These are phyloP conservation scores for Hypotaenidia philippensis DNA, from an alignment of 2,797 vertebrate species.

Conservation along the genomic window DNA sequence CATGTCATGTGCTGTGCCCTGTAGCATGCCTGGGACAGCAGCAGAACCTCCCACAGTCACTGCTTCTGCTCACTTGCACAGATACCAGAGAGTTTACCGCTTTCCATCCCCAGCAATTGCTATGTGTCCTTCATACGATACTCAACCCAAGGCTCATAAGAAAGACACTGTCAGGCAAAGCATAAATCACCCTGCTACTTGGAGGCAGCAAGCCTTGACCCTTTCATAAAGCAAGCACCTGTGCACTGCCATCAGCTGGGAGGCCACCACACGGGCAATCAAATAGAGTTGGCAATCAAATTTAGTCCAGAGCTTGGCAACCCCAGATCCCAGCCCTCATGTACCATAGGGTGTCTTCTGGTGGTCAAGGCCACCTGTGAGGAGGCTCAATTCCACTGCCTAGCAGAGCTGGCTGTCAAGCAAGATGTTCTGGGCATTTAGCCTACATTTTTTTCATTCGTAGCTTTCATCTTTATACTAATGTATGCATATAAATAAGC, in stretches of 20 bases:
- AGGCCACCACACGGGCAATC: not conserved
- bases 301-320: not conserved
- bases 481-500: constrained; percentile 33
- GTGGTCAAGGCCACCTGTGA: not conserved
- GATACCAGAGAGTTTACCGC: not conserved
- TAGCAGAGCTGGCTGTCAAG: not conserved
- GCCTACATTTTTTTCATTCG: not conserved
- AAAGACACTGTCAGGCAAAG: not conserved
- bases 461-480: not conserved
- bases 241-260: not conserved
- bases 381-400: not conserved
- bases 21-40: not conserved
- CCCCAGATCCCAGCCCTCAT: not conserved
- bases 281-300: not conserved
- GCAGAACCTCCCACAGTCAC: not conserved
- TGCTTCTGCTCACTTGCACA: not conserved
- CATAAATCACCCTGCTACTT: not conserved
- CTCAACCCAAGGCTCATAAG: not conserved
- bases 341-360: not conserved
- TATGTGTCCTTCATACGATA: not conserved
- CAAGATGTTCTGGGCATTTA: not conserved
- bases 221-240: not conserved
- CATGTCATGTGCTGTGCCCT: accelerated
- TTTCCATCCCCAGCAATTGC: not conserved
- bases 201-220: not conserved